Evolutionary conservation across 2,797 vertebrate species (phyloP), one percentile per base, ranked within the genome.

Genomic region (Pseudocheirus occidentalis): DNA sequence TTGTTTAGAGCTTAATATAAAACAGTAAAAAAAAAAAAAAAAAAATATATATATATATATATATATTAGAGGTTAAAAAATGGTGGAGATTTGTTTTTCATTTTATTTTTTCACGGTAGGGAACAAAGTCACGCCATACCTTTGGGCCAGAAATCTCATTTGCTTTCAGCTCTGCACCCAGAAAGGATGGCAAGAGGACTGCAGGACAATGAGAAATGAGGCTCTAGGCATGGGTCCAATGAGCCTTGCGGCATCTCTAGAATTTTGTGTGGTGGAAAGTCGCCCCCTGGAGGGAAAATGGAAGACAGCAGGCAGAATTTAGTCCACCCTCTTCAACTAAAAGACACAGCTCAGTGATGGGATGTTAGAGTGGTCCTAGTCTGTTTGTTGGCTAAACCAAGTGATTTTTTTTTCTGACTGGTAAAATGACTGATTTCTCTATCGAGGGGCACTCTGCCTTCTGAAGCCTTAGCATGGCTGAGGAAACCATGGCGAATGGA

Each of bases 231-330:
- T 53, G 52, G 53, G 29, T 55, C 90, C 50, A 90, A 90, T 34
- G 90, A 14, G 12, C 90, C 90, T 90, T 90, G 54, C 90, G 1
- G 90, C 54, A 55, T 55, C 50, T 54, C 24, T 31, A 62, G 46
- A 90, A 54, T 29, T 93, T 95, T 96, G 93, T 56, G 46, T 90
- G 66, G 91, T 93, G 0, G 87, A 90, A 11, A 54, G 3, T 55
- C 92, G 0, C 96, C 97, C 55, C 40, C 98, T 96, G 81, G 93
- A 95, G 98, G 95, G 55, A 0, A 0, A 0, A 87, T 9, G 31
- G 90, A 92, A 50, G 14, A 93, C 93, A 95, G 93, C 97, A 93
- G 58, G 53, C 52, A 92, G 91, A 91, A 6, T 34, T 28, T 21
- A 87, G 9, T 5, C 31, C 34, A 81, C 18, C 18, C 2, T 40